Evolutionary conservation across 2,888 invertebrate species (phyloP).

Genomic region (Nysson spinosus): DNA sequence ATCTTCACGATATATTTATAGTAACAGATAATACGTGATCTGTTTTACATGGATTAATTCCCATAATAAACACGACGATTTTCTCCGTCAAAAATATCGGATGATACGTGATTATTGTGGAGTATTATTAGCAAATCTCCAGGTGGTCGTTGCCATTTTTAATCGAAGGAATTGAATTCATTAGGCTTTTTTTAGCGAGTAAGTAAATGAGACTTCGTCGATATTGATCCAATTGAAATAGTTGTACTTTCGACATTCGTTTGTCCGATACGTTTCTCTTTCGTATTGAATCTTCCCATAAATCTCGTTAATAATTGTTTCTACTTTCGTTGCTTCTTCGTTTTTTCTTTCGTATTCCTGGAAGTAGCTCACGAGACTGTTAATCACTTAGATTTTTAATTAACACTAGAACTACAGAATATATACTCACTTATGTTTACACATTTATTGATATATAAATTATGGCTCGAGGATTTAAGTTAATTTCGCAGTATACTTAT

Average conservation of each 20-base stretch:
- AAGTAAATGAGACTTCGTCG: neutral
- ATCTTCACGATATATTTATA: neutral
- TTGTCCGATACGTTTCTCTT: too few species aligned
- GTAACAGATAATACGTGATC: neutral
- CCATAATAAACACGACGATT: neutral
- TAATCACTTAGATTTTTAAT: neutral
- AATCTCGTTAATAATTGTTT: too few species aligned
- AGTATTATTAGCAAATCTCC: neutral
- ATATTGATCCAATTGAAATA: neutral
- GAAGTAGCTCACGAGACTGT: constrained; percentile 24
- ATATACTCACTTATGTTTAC: too few species aligned
- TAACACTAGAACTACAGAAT: too few species aligned
- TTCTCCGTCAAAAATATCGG: neutral
- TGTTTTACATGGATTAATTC: neutral
- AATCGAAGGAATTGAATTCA: neutral
- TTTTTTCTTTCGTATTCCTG: neutral
- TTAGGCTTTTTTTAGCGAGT: constrained; percentile 1
- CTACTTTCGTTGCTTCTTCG: neutral
- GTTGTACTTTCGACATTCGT: too few species aligned
- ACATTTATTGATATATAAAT: too few species aligned
- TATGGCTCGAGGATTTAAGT: too few species aligned
- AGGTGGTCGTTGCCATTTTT: neutral
- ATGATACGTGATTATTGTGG: neutral
- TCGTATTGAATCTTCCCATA: too few species aligned
- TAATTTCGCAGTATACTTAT: too few species aligned